A percentile compares a stretch with the other conserved stretches of the same genome.
Conservation (phyloP, 2,797 vertebrate genomes). For the Luscinia luscinia region DNA sequence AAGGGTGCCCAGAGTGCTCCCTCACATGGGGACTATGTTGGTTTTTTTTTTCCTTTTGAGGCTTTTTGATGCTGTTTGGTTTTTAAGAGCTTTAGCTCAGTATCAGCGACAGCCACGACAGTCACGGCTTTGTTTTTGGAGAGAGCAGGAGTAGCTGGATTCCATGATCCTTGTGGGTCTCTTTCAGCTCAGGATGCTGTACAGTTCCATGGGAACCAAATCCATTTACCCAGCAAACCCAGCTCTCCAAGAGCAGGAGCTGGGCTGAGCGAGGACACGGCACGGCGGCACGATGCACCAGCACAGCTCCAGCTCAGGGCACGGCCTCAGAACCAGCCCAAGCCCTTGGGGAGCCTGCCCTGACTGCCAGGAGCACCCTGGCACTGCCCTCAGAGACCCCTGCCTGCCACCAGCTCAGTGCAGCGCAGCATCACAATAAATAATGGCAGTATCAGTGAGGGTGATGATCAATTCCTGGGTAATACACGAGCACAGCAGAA, state of each 20-base stretch:
- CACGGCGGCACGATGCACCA: not conserved
- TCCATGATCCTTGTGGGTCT: not conserved
- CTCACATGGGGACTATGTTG: not conserved
- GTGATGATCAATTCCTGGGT: not conserved
- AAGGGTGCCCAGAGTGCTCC: not conserved
- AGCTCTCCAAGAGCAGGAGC: not conserved
- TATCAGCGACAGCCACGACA: not conserved
- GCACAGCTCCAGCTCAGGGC: not conserved
- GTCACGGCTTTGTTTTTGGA: not conserved
- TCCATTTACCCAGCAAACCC: not conserved
- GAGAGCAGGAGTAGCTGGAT: not conserved
- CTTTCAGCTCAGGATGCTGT: not conserved
- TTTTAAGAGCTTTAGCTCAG: not conserved
- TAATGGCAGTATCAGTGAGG: not conserved
- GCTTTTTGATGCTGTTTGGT: not conserved
- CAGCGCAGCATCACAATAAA: not conserved
- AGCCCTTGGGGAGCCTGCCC: not conserved
- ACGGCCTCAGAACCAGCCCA: not conserved
- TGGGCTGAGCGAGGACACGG: not conserved
- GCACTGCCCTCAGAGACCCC: not conserved
- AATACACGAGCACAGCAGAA: not conserved
- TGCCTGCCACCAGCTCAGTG: accelerated
- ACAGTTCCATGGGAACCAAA: not conserved
- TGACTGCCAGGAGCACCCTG: not conserved
- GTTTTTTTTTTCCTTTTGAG: not conserved